phyloP scores from a whole-genome alignment of 2,113 vertebrate genomes.

The Chitala chitala region DNA sequence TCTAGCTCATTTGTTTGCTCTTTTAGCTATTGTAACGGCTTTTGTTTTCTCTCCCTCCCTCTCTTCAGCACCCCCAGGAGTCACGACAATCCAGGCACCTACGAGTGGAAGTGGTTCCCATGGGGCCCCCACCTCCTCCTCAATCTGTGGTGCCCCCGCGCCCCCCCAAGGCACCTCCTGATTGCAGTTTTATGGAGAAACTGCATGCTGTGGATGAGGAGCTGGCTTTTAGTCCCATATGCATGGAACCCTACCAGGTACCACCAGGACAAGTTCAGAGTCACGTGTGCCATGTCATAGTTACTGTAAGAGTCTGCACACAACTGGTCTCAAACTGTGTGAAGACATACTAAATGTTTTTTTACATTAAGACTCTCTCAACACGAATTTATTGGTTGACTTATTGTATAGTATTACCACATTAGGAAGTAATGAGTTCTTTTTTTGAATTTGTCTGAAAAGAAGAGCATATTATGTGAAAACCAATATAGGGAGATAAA shows the following conservation, averaged over 20 bases:
- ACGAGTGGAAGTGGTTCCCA: slow-evolving; percentile 67
- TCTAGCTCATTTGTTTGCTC: no score
- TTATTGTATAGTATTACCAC: no score
- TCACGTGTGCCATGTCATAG: not conserved
- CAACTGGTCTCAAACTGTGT: no score
- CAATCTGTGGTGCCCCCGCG: slow-evolving; percentile 29
- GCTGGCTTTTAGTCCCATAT: slow-evolving; percentile 67
- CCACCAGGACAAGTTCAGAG: not conserved
- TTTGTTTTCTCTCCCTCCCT: not conserved
- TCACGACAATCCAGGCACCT: slow-evolving; percentile 54
- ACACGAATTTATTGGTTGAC: no score
- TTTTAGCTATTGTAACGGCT: no score
- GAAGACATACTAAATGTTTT: no score
- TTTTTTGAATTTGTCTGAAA: no score
- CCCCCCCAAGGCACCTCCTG: slow-evolving; percentile 58
- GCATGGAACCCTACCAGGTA: slow-evolving; percentile 80
- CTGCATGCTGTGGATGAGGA: slow-evolving; percentile 91
- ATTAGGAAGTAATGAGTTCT: no score
- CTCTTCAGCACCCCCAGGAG: slow-evolving; percentile 24
- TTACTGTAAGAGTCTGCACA: no score
- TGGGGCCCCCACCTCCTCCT: slow-evolving; percentile 86
- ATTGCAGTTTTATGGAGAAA: slow-evolving; percentile 87
- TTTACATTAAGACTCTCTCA: no score
- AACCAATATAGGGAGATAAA: no score
- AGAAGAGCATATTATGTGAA: no score